These are phyloP conservation scores for Platichthys flesus DNA, from an alignment of 2,113 vertebrate genomes.

Conservation along the genomic window DNA sequence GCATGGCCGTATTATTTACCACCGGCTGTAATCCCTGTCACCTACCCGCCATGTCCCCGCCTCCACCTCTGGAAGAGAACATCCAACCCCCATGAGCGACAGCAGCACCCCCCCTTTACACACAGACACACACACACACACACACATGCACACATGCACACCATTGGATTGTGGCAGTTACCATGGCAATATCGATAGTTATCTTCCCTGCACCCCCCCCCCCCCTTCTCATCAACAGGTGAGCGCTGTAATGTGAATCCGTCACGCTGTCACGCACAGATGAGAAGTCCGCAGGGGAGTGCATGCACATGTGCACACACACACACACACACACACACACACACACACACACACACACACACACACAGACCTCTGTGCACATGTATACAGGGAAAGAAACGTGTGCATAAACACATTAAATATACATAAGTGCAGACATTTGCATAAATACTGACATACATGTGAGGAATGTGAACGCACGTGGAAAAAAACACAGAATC, in stretches of 20 bases:
- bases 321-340: not conserved
- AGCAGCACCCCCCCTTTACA: not conserved
- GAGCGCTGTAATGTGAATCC: constrained; percentile 61
- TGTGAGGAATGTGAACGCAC: not conserved
- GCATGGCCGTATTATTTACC: constrained; percentile 56
- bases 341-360: constrained; percentile 14
- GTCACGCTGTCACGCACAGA: constrained; percentile 53
- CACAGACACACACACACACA: not conserved
- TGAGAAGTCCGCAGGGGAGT: constrained; percentile 31
- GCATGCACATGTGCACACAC: not conserved
- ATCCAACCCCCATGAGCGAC: constrained; percentile 52
- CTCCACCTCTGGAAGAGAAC: constrained; percentile 66
- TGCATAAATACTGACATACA: constrained; percentile 4
- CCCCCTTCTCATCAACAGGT: constrained; percentile 71
- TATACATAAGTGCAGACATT: not conserved
- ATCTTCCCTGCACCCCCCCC: constrained; percentile 53
- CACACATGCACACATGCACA: constrained; percentile 24
- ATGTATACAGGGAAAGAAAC: not conserved
- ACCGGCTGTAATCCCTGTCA: constrained; percentile 73
- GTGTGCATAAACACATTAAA: not conserved
- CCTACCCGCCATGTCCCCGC: constrained; percentile 59
- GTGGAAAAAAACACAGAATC: not conserved
- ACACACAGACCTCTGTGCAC: not conserved
- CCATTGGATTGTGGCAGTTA: constrained; percentile 45
- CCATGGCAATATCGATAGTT: constrained; percentile 72